Percentiles rank a stretch among this genome's conserved stretches.
These are phyloP conservation scores for Gorsachius goisagi DNA, from an alignment of 2,113 vertebrate species.

Conservation along the genomic window DNA sequence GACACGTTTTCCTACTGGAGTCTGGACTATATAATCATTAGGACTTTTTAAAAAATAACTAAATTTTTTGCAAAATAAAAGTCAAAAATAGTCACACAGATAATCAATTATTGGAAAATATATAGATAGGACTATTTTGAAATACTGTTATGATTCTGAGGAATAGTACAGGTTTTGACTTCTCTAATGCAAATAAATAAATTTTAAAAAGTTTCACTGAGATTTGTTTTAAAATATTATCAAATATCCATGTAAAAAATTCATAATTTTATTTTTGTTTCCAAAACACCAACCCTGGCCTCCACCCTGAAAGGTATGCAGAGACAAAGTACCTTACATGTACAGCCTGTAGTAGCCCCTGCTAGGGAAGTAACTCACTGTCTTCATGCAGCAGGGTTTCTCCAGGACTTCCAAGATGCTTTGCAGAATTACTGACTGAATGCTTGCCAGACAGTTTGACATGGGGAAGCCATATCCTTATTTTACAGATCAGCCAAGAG, in stretches of 20 bases:
- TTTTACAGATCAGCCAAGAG: not conserved
- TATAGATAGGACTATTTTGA: not conserved
- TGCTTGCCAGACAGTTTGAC: not conserved
- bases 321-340: not conserved
- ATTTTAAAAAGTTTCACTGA: not conserved
- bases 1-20: not conserved
- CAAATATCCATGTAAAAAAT: not conserved
- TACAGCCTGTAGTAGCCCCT: not conserved
- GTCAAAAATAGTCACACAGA: not conserved
- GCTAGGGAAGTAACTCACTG: not conserved
- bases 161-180: not conserved
- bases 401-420: not conserved
- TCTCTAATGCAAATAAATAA: not conserved
- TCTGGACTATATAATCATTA: not conserved
- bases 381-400: not conserved
- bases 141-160: not conserved
- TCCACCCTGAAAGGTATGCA: not conserved
- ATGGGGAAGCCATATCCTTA: not conserved
- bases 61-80: not conserved
- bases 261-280: not conserved
- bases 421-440: not conserved
- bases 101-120: not conserved
- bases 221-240: not conserved
- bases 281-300: not conserved
- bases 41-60: not conserved